These are phyloP conservation scores for Polypterus senegalus DNA, from an alignment of 2,113 vertebrate species.

Conservation along the genomic window DNA sequence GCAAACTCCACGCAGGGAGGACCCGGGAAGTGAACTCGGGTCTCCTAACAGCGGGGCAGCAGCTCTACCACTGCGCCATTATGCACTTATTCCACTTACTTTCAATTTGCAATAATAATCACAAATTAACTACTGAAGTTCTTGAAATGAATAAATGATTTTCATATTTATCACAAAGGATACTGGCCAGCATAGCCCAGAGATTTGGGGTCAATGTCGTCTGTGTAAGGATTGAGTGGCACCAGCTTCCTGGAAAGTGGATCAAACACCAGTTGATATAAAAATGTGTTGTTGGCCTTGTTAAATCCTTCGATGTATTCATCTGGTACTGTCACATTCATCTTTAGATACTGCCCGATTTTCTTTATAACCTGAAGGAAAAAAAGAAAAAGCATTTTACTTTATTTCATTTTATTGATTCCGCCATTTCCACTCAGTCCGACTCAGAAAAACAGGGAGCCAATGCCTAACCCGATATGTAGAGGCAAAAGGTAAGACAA, in stretches of 20 bases:
- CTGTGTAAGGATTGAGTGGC: constrained; percentile 76
- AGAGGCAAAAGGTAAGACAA: too few relatives aligned
- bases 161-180: constrained; percentile 48
- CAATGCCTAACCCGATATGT: too few relatives aligned
- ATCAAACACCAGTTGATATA: constrained; percentile 92
- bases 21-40: too few relatives aligned
- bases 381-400: neutral
- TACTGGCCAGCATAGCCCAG: constrained; percentile 84
- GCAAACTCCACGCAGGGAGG: too few relatives aligned
- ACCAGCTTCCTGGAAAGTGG: constrained; percentile 69
- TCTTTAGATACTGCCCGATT: constrained; percentile 93
- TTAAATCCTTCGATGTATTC: constrained; percentile 80
- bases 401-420: too few relatives aligned
- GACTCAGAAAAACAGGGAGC: too few relatives aligned
- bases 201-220: constrained; percentile 55
- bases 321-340: constrained; percentile 70
- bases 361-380: constrained; percentile 77
- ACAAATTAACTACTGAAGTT: neutral
- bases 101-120: too few relatives aligned
- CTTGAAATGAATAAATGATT: neutral
- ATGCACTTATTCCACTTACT: too few relatives aligned
- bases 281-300: constrained; percentile 87
- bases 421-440: too few relatives aligned
- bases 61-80: too few relatives aligned
- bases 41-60: too few relatives aligned